Percentiles rank a stretch among this genome's conserved stretches.
Evolutionary conservation across 2,888 invertebrate genomes (phyloP).

Genomic region (Drosophila greeni): DNA sequence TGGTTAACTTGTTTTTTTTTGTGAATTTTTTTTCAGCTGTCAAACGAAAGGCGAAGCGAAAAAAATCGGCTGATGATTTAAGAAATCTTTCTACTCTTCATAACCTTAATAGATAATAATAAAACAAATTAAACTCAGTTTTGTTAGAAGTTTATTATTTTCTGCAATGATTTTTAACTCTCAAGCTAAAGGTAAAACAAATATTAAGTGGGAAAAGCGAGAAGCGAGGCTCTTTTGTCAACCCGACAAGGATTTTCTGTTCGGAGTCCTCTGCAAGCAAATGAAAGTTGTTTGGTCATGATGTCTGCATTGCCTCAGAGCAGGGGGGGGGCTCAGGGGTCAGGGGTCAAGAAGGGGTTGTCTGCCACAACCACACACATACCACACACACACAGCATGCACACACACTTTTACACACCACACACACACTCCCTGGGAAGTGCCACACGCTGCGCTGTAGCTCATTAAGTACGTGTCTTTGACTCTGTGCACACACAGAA

Average conservation of each 20-base stretch:
- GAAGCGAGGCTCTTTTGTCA: conserved; percentile 21
- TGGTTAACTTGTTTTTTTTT: background rate
- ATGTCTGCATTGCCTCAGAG: conserved; percentile 36
- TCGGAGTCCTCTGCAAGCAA: conserved; percentile 32
- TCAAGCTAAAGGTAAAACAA: conserved; percentile 14
- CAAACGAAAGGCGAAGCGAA: background rate
- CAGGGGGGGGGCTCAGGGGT: conserved; percentile 7
- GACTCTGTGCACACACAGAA: conserved; percentile 8
- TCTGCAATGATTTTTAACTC: conserved; percentile 1
- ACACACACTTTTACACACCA: no score
- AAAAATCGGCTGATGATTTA: background rate
- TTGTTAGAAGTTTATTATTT: background rate
- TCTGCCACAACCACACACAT: conserved; percentile 7
- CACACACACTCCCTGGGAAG: conserved; percentile 6
- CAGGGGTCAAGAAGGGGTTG: conserved; percentile 28
- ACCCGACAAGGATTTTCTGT: conserved; percentile 26
- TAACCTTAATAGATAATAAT: background rate
- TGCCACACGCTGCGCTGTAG: conserved; percentile 37
- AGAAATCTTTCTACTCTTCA: background rate
- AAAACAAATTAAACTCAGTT: background rate
- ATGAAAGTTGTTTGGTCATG: conserved; percentile 45
- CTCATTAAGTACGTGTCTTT: conserved; percentile 42
- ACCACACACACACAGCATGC: conserved; percentile 1
- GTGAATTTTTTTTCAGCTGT: background rate
- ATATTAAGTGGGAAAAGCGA: conserved; percentile 10